Evolutionary conservation across 35 echinoderm and acorn worm species (phyloP).

Genomic region (Ophiothrix spiculata): DNA sequence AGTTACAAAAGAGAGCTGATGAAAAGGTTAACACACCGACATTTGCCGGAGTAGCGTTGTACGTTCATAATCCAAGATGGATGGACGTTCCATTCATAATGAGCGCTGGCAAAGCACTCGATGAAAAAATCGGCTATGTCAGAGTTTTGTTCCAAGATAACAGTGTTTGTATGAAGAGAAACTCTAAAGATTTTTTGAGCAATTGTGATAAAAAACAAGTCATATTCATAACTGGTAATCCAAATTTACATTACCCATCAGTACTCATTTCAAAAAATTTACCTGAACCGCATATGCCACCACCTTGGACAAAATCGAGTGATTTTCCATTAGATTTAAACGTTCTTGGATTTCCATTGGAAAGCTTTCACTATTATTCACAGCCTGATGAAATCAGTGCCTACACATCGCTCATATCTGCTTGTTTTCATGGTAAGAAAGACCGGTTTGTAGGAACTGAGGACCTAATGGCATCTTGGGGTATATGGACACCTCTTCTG

Average conservation of each 20-base stretch:
- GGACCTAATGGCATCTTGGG: conserved; percentile 84
- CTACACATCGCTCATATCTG: conserved; percentile 69
- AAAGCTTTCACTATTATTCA: conserved; percentile 48
- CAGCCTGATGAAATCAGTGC: conserved; percentile 52
- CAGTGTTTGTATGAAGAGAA: conserved; percentile 54
- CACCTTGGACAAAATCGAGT: conserved; percentile 6
- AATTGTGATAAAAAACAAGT: conserved; percentile 50
- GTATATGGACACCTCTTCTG: conserved; percentile 72
- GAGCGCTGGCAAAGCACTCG: conserved; percentile 74
- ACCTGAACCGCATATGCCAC: conserved; percentile 50
- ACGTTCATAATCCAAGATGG: conserved; percentile 76
- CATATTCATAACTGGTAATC: conserved; percentile 66
- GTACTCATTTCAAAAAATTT: conserved; percentile 71
- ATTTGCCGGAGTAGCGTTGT: conserved; percentile 58
- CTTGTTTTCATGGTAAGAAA: conserved; percentile 72
- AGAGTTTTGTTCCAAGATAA: conserved; percentile 69
- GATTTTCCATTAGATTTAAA: conserved; percentile 9
- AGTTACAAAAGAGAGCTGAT: conserved; percentile 41
- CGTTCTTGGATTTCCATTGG: conserved; percentile 40
- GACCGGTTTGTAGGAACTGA: conserved; percentile 73
- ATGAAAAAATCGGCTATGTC: conserved; percentile 63
- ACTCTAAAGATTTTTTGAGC: not conserved
- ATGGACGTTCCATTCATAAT: conserved; percentile 77
- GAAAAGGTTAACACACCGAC: conserved; percentile 62
- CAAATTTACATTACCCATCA: conserved; percentile 49